A percentile compares a stretch with the other conserved stretches of the same genome.
These are phyloP conservation scores for Cyclargus thomasi DNA, from an alignment of 1,140 invertebrate species.

Conservation along the genomic window DNA sequence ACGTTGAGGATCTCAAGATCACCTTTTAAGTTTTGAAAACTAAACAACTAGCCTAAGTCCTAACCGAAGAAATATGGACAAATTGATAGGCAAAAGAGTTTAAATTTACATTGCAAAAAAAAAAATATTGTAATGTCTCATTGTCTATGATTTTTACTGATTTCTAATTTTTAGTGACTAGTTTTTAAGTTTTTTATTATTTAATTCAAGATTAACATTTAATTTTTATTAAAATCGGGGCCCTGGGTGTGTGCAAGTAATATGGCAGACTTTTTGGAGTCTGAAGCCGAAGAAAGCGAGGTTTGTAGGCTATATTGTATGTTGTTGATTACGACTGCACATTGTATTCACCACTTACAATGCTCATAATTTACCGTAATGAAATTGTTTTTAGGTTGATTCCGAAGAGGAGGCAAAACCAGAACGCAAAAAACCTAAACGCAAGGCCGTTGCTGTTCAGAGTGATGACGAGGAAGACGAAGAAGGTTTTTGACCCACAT, in stretches of 20 bases:
- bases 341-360: conserved; percentile 21
- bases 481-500: conserved; percentile 62
- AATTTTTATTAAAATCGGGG: conserved; percentile 17
- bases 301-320: conserved; percentile 70
- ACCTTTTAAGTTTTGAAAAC: too few species aligned
- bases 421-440: conserved; percentile 67
- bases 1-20: too few species aligned
- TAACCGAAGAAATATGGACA: too few species aligned
- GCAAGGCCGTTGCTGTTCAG: conserved; percentile 64
- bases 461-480: conserved; percentile 76
- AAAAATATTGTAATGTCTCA: conserved; percentile 7
- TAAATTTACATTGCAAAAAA: too few species aligned
- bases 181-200: conserved; percentile 20
- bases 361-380: conserved; percentile 7
- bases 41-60: too few species aligned
- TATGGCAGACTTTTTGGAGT: conserved; percentile 88
- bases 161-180: conserved; percentile 18
- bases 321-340: conserved; percentile 39
- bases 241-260: conserved; percentile 29
- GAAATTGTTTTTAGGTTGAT: conserved; percentile 48
- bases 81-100: too few species aligned
- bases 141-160: conserved; percentile 15
- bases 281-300: conserved; percentile 89
- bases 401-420: conserved; percentile 68
- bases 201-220: conserved; percentile 16